Percentiles rank a stretch among this genome's conserved stretches.
These are phyloP conservation scores for Muntiacus reevesi DNA, from an alignment of 2,113 vertebrate species.

Conservation along the genomic window DNA sequence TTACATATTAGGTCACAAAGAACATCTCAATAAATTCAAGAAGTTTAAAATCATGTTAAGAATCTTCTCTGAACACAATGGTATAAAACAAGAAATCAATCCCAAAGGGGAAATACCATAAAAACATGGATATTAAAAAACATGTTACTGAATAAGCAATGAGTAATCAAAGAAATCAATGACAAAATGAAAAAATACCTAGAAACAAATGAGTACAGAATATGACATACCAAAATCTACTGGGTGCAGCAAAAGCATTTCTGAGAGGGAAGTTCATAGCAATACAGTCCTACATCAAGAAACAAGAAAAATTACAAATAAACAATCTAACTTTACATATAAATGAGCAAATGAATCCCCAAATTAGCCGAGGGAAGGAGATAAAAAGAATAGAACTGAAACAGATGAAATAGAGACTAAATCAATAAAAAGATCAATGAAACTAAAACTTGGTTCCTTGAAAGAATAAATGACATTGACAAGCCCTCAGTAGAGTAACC, in stretches of 20 bases:
- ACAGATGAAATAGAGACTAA: background rate
- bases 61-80: background rate
- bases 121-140: background rate
- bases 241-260: background rate
- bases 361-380: background rate
- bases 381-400: background rate
- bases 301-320: background rate
- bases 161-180: background rate
- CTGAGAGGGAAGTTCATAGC: background rate
- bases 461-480: background rate
- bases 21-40: background rate
- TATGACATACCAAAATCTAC: background rate
- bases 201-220: background rate
- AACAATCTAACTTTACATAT: background rate
- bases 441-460: background rate
- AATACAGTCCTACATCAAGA: background rate
- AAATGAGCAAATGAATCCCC: background rate
- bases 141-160: background rate
- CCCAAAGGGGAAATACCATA: background rate
- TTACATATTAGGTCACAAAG: background rate
- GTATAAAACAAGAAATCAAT: background rate
- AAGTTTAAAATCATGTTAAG: background rate
- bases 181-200: background rate
- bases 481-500: background rate
- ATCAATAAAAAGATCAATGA: background rate